These are phyloP conservation scores for Spodoptera litura DNA, from an alignment of 1,140 invertebrate genomes.

Conservation along the genomic window DNA sequence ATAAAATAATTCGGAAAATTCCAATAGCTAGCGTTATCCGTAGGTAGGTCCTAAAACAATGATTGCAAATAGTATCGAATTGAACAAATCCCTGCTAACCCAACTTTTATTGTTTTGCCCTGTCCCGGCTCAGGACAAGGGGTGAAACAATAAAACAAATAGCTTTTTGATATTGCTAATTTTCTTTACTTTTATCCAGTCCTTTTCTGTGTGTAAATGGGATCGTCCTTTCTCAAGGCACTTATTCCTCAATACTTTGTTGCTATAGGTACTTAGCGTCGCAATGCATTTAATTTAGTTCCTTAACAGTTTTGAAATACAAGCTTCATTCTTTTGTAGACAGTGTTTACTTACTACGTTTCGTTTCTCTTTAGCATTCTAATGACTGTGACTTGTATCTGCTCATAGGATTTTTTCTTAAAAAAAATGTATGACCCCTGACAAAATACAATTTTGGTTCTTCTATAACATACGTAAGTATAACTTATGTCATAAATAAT, in stretches of 20 bases:
- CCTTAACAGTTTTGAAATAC: no score
- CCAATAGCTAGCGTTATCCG: neutral
- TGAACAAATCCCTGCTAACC: neutral
- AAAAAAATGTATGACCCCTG: no score
- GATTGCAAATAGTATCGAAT: conserved; percentile 20
- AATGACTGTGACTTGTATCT: no score
- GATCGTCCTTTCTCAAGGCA: conserved; percentile 8
- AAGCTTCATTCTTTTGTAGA: no score
- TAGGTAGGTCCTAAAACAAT: conserved; percentile 3
- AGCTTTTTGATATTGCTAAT: conserved; percentile 20
- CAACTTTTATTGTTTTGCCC: conserved; percentile 37
- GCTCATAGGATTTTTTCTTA: no score
- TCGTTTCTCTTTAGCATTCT: no score
- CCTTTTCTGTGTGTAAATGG: conserved; percentile 11
- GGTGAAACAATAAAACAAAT: conserved; percentile 32
- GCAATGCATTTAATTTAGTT: neutral
- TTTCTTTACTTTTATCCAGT: conserved; percentile 38
- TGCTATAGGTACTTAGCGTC: neutral
- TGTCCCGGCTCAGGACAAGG: conserved; percentile 16
- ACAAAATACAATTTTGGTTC: no score
- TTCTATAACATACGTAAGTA: no score
- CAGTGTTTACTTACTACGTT: no score
- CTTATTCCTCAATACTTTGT: neutral
- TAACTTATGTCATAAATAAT: no score
- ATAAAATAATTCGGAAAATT: neutral